Base-by-base conservation (phyloP, 2,888 invertebrate species). In the Trissolcus japonicus region DNA sequence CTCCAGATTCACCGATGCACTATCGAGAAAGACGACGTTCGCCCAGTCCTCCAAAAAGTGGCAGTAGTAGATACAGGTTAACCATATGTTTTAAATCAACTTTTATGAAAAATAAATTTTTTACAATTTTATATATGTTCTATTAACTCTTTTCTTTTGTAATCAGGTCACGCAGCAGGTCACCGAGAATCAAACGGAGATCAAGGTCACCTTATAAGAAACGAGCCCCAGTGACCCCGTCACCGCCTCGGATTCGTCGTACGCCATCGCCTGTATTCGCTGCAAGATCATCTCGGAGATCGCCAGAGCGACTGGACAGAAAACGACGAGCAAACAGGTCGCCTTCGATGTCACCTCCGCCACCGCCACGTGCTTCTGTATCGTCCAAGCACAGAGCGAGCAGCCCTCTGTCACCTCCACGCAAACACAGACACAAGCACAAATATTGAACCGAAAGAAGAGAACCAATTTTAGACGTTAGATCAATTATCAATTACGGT, bases 341-440 rank as follows among this genome's bases (percentile, higher is more conserved):
- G 14, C 87, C 89, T 0, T 87, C 89, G 4, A 69, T 86, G n/a
- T 87, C 89, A 9, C 89, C 89, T 3, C 87, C 89, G 7, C 84
- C 88, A 17, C 82, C 84, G 1, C 84, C 87, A 4, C 82, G 85
- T 62, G 79, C 85, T 69, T 85, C 86, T 17, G 60, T 59, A 9
- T 76, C 82, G 0, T 88, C 88, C 54, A 87, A 87, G 75, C 83
- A 87, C 77, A 83, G 83, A 19, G 82, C 80, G 68, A 86, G 86
- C 81, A 88, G 88, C 29, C 89, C 90, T 3, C 90, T 90, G 29
- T 90, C 91, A 40, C 86, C 89, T 21, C 88, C 91, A 25, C 89
- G 90, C 66, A 91, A 91, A 84, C 91, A 91, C 82, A 88, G 91
- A 78, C 91, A 91, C 80, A 91, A 91, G 83, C 91, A 91, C 84